Conservation (phyloP, 2,888 invertebrate genomes). For the Hyppa rectilinea region DNA sequence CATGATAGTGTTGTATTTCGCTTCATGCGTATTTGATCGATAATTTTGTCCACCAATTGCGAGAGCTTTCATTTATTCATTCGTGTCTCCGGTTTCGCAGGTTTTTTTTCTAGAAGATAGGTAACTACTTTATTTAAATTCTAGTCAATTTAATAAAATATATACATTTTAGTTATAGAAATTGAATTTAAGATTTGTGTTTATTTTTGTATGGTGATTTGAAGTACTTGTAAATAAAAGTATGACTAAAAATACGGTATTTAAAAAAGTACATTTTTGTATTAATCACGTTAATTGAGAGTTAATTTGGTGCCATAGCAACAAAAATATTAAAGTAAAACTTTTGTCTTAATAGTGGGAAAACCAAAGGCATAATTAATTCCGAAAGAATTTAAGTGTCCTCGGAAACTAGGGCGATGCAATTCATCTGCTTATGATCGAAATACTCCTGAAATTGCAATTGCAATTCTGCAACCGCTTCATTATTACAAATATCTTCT, state of each 20-base stretch:
- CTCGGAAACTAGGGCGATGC: background rate
- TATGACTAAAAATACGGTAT: no score
- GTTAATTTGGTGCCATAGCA: no score
- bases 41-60: background rate
- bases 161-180: no score
- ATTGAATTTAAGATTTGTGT: no score
- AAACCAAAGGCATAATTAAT: background rate
- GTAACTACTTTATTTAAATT: no score
- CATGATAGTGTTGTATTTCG: slow-evolving; percentile 15
- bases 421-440: slow-evolving; percentile 10
- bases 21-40: no score
- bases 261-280: no score
- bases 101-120: no score
- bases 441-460: slow-evolving; percentile 2
- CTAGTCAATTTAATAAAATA: no score
- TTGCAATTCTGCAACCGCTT: slow-evolving; percentile 13
- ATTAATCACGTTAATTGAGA: background rate
- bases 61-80: background rate
- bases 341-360: background rate
- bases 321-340: background rate
- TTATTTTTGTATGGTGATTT: no score
- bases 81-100: no score
- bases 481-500: background rate
- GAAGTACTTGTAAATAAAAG: no score
- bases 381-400: slow-evolving; percentile 5